Evolutionary conservation across 2,888 invertebrate species (phyloP).

Genomic region (Blera fallax): DNA sequence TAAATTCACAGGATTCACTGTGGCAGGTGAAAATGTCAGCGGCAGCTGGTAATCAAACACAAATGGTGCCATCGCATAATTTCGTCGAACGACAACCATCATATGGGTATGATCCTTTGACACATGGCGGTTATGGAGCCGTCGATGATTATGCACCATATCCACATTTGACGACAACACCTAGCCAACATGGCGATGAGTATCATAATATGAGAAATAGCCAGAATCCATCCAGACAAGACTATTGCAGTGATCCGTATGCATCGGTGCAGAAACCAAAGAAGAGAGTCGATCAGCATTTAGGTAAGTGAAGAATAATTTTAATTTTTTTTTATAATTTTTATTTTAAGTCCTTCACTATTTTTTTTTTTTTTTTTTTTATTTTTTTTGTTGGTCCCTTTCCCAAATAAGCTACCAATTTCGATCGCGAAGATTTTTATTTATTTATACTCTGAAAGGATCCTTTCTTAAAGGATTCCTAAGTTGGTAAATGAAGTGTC

Average conservation of each 20-base stretch:
- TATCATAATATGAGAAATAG: conserved; percentile 88
- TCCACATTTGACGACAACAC: conserved; percentile 88
- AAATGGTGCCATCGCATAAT: conserved; percentile 84
- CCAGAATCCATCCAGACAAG: conserved; percentile 92
- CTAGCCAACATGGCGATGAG: conserved; percentile 86
- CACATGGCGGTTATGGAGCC: conserved; percentile 91
- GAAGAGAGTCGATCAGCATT: conserved; percentile 92
- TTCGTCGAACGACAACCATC: conserved; percentile 87
- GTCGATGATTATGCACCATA: conserved; percentile 93
- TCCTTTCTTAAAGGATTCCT: too few species aligned
- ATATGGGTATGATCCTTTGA: conserved; percentile 89
- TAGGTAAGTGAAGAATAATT: conserved; percentile 85
- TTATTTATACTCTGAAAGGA: too few species aligned
- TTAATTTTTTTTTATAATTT: not conserved
- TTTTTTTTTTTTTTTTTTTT: not conserved
- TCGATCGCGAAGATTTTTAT: too few species aligned
- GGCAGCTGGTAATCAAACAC: conserved; percentile 86
- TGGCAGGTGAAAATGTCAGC: conserved; percentile 97
- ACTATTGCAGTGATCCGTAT: conserved; percentile 94
- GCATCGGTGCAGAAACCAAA: conserved; percentile 95
- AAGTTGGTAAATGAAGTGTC: too few species aligned
- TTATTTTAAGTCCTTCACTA: conserved; percentile 6
- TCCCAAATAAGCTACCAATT: not conserved
- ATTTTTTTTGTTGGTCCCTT: not conserved
- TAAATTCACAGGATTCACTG: conserved; percentile 95